Base-by-base conservation (phyloP, 2,888 invertebrate genomes). In the Leucophenga maculata region DNA sequence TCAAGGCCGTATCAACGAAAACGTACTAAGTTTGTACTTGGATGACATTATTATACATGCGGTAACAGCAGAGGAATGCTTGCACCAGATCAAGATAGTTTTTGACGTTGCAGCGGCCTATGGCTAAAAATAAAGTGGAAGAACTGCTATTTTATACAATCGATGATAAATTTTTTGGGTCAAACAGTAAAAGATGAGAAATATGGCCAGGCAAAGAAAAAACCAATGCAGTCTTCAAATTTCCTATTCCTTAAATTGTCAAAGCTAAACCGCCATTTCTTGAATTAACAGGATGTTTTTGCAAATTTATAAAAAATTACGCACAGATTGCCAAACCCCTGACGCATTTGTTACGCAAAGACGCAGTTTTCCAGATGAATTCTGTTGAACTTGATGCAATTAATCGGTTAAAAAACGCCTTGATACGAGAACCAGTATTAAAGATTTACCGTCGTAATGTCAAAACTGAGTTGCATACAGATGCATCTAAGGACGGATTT, bases 401-500 rank as follows among this genome's bases (percentile, higher is more conserved):
- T 11, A 22, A 65, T 3, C 44, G 60, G 18, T 20, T 75, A 22
- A 72, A 67, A 39, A 20, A 48, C 6, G 13, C 31, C 3, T 64
- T 64, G 26, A 22, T 16, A 1, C 20, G 32, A 9, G 55, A 55
- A 22, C 67, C 69, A 3, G 69, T 72, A n/a, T n/a, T 74, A 31
- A 59, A 39, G 6, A 68, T 75, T 18, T 76, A 69, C 64, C 39
- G 46, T 14, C 39, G 44, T 44, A 31, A 62, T 11, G 67, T 71
- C 0, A 48, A 48, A 18, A 74, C 75, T 0, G 75, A 75, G 65
- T 14, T 75, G 16, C 72, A 75, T 39, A 72, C 74, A 3, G 72
- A 74, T 65, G 72, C 74, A 46, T 72, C 74, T n/a, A 72, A 72
- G 18, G 11, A 70, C 13, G 74, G 74, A n/a, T 70, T 67, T n/a